Evolutionary conservation across 2,113 vertebrate species (phyloP), one percentile per base, ranked within the genome.

Genomic region (Trichomycterus rosablanca): DNA sequence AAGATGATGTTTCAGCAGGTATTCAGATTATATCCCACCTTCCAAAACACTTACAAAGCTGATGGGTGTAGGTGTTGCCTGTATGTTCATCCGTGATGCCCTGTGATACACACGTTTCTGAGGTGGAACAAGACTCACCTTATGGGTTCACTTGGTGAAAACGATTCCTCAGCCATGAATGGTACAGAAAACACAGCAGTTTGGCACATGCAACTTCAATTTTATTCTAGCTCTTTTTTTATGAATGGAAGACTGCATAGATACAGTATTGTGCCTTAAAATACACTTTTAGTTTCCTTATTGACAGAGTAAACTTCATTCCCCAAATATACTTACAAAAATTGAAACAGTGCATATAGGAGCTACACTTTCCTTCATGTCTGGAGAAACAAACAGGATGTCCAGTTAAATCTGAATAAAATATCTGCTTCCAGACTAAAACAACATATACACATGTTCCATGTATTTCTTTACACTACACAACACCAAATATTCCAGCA

Each of bases 201-300:
- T 82, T 84, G 81, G 80, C 80, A 83, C 81, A 80, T 72, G 59
- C 59, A 30, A 65, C 53, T 9, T 55, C 28, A 32, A 16, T 46
- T 52, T 65, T 51, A 68, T 49, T 54, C 40, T 15, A 63, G 43
- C 66, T 52, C 39, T 60, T 22, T 61, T 46, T 22, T 49, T 16
- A 28, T 34, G 63, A 68, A 78, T 70, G 81, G 77, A 80, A 71
- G 78, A 77, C 70, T 76, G 74, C 70, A 75, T 53, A 73, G 54
- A 61, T 67, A 40, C 76, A 75, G 75, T 55, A 56, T 68, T 56
- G 45, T 80, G 75, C 73, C 64, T 55, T n/a, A n/a, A n/a, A n/a
- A n/a, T n/a, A 57, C 59, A 57, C 74, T 76, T 71, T 73, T 69
- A 63, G 77, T 60, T 53, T 70, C 70, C 30, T 46, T 74, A 64